Base-by-base conservation (phyloP, 2,888 invertebrate species). In the Fragum fragum region DNA sequence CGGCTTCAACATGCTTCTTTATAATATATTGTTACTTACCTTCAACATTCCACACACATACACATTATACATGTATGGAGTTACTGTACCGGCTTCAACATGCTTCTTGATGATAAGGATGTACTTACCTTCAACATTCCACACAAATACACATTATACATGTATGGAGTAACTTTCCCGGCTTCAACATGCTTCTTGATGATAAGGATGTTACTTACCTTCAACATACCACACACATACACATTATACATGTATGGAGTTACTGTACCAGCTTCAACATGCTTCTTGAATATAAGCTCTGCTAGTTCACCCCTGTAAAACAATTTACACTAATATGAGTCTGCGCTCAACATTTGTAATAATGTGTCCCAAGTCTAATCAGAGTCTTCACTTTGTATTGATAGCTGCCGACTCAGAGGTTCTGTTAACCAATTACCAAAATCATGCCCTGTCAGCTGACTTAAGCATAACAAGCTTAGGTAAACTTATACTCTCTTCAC, bases 21-120 rank as follows among this genome's bases (percentile, higher is more conserved):
- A 98, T 98, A 11, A 98, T 94, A 96, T 95, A 9, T 6, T 3
- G 5, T 14, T 6, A 42, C 61, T 23, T 92, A 92, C 97, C 94
- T 97, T 98, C 1, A 96, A 96, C 96, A 97, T 97, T 69, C 98
- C 98, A 92, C 97, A 96, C 79, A 98, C 97, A 69, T 98, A 94
- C 1, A 97, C 95, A 87, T 97, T 82, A 75, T 91, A 97, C 42
- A 66, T 66, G 42, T 21, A 39, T 11, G 66, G 66, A 14, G 66
- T 66, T 3, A 66, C 42, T 14, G 66, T 66, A 9, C 42, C 21
- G 6, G 66, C 2, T 21, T 96, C 96, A 87, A 97, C 96, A 92
- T 97, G 95, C 89, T 96, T 95, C 70, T 95, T 95, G 93, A 98
- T 98, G 11, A n/a, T n/a, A n/a, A n/a, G n/a, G n/a, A n/a, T n/a